A percentile compares a stretch with the other conserved stretches of the same genome.
phyloP scores from a whole-genome alignment of 2,888 invertebrate genomes.

The Altica lythri region DNA sequence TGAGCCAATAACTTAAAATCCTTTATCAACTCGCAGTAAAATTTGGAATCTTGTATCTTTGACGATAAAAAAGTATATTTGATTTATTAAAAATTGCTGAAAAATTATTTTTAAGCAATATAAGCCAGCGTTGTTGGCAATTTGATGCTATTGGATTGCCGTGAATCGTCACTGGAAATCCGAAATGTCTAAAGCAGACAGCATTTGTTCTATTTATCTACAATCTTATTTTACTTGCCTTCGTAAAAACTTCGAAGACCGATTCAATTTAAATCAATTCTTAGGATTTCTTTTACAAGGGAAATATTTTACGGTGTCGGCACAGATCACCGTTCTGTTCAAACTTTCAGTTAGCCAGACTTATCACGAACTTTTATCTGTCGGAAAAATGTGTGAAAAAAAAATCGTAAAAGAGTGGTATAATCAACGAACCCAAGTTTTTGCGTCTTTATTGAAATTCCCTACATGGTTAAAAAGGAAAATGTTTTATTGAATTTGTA shows the following conservation, averaged over 20 bases:
- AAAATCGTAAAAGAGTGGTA: conserved; percentile 8
- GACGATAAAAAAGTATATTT: too few relatives aligned
- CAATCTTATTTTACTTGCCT: conserved; percentile 13
- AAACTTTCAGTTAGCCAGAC: conserved; percentile 22
- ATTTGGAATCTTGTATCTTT: too few relatives aligned
- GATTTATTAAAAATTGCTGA: too few relatives aligned
- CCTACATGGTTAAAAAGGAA: not conserved
- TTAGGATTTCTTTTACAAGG: conserved; percentile 16
- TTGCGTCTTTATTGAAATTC: conserved; percentile 9
- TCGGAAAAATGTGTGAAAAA: conserved; percentile 13
- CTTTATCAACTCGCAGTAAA: too few relatives aligned
- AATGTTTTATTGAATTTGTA: conserved; percentile 17
- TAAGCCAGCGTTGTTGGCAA: too few relatives aligned
- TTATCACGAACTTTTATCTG: conserved; percentile 22
- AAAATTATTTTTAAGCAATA: too few relatives aligned
- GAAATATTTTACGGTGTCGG: conserved; percentile 24
- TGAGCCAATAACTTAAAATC: too few relatives aligned
- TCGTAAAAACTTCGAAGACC: conserved; percentile 10
- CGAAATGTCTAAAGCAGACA: conserved; percentile 6
- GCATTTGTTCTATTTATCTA: conserved; percentile 11
- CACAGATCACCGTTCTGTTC: conserved; percentile 16
- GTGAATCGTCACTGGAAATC: not conserved
- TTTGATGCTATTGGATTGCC: too few relatives aligned
- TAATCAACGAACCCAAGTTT: conserved; percentile 16
- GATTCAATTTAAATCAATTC: conserved; percentile 25